These are phyloP conservation scores for Fratercula arctica DNA, from an alignment of 2,797 vertebrate species.

Conservation along the genomic window DNA sequence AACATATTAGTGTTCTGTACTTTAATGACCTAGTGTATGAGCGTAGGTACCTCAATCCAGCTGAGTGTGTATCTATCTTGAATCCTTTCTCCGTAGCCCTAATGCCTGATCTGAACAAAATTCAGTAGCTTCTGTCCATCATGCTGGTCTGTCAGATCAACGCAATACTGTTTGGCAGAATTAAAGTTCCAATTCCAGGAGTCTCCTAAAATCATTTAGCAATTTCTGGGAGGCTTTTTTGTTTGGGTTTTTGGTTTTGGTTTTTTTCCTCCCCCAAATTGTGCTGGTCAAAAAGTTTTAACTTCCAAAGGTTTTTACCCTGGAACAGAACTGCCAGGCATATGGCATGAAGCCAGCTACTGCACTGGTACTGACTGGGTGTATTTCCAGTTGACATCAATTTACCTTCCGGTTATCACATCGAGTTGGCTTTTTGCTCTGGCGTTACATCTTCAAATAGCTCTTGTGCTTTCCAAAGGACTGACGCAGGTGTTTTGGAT, in stretches of 20 bases:
- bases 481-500: conserved; percentile 45
- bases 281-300: background rate
- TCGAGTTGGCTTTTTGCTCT: conserved; percentile 57
- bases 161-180: background rate
- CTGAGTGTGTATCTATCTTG: background rate
- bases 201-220: background rate
- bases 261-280: background rate
- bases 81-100: background rate
- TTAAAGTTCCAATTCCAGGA: background rate
- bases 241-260: too few relatives aligned
- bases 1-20: background rate
- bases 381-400: conserved; percentile 40
- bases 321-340: background rate
- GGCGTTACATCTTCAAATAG: conserved; percentile 10
- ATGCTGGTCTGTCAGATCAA: background rate
- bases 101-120: background rate
- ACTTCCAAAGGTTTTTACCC: background rate
- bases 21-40: background rate
- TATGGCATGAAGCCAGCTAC: background rate
- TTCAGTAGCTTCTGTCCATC: background rate
- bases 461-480: conserved; percentile 45
- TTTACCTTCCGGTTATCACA: conserved; percentile 50
- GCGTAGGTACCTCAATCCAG: background rate
- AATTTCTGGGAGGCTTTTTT: background rate
- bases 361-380: conserved; percentile 18